Evolutionary conservation across 2,113 vertebrate species (phyloP).

Genomic region (Catharus bicknelli): DNA sequence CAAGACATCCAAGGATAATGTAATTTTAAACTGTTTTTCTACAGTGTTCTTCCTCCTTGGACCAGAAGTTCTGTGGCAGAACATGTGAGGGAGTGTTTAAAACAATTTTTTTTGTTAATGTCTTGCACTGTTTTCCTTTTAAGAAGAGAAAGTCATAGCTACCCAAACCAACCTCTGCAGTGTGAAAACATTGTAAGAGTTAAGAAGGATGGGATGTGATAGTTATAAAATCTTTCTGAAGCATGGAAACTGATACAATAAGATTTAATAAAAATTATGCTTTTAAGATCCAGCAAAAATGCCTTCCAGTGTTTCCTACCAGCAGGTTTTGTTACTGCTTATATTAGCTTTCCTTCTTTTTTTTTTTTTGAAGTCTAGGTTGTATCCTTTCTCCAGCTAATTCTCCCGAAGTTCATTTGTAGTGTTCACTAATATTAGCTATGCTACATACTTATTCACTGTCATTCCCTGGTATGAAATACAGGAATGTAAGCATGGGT

Average conservation of each 20-base stretch:
- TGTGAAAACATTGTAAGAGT: neutral
- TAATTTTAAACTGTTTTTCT: conserved; percentile 61
- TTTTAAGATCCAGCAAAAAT: neutral
- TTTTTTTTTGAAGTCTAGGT: neutral
- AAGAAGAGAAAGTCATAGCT: neutral
- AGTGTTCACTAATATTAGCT: neutral
- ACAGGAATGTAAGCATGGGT: neutral
- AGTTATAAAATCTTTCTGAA: neutral
- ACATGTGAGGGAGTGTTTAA: conserved; percentile 31
- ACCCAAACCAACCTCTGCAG: neutral
- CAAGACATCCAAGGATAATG: conserved; percentile 45
- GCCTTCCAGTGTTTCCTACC: neutral
- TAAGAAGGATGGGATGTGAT: neutral
- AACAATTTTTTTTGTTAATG: conserved; percentile 27
- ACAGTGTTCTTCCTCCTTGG: conserved; percentile 26
- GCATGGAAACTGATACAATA: neutral
- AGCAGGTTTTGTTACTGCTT: neutral
- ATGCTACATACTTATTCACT: neutral
- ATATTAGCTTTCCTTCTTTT: neutral
- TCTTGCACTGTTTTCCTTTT: conserved; percentile 25
- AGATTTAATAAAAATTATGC: neutral
- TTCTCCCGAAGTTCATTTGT: neutral
- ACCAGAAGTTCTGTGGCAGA: conserved; percentile 37
- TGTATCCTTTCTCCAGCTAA: neutral
- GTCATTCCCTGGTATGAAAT: neutral